These are phyloP conservation scores for Cantharis flavilabris DNA, from an alignment of 2,888 invertebrate genomes.

Conservation along the genomic window DNA sequence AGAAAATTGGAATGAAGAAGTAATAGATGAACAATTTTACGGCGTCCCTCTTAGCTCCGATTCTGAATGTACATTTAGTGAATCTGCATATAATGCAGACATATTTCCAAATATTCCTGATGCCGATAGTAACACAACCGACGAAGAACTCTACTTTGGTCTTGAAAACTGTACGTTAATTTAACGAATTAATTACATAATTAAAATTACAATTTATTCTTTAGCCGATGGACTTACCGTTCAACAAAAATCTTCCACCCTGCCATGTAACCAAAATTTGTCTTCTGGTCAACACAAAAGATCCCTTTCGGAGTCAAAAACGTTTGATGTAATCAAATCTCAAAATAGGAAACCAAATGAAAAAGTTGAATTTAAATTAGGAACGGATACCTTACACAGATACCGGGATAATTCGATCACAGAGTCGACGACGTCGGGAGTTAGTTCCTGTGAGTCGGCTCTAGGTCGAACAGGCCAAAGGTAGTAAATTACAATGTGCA, in stretches of 20 bases:
- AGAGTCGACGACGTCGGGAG: conserved; percentile 83
- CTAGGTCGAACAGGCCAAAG: conserved; percentile 61
- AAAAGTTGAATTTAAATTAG: conserved; percentile 30
- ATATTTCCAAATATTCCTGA: conserved; percentile 33
- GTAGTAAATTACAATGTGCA: conserved; percentile 44
- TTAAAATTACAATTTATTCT: neutral
- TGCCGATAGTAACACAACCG: conserved; percentile 38
- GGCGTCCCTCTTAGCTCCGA: conserved; percentile 34
- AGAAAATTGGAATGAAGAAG: conserved; percentile 60
- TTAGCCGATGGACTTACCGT: conserved; percentile 10
- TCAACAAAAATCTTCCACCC: conserved; percentile 53
- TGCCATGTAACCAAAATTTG: conserved; percentile 61
- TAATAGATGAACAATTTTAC: conserved; percentile 44
- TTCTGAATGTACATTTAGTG: conserved; percentile 41
- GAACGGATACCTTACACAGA: conserved; percentile 53
- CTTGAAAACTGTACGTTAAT: conserved; percentile 23
- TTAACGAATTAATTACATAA: neutral
- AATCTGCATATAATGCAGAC: conserved; percentile 36
- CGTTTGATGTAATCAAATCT: conserved; percentile 64
- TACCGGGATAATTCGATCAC: conserved; percentile 65
- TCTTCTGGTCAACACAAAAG: conserved; percentile 62
- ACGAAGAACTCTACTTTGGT: conserved; percentile 37
- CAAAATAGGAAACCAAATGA: conserved; percentile 40
- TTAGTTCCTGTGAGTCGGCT: conserved; percentile 80
- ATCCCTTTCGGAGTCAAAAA: conserved; percentile 71